Conservation (phyloP, 2,113 vertebrate species). For the Carassius carassius region DNA sequence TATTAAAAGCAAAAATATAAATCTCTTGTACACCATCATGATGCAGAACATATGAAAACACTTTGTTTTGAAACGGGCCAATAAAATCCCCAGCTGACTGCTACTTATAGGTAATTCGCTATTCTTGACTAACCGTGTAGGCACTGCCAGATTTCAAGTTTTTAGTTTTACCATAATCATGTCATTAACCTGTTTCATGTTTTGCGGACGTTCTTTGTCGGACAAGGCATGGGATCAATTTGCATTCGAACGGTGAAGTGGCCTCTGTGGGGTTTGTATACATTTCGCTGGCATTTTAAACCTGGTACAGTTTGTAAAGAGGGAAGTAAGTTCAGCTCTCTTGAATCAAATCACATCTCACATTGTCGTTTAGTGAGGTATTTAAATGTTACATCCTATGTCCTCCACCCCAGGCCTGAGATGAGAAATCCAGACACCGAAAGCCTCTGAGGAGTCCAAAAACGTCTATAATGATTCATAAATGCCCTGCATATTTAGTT, state of each 20-base stretch:
- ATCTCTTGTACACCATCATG: neutral
- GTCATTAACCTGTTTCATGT: slow-evolving; percentile 20
- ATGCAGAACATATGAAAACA: slow-evolving; percentile 26
- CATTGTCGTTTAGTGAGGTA: slow-evolving; percentile 24
- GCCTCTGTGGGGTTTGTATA: slow-evolving; percentile 19
- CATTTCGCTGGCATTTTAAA: slow-evolving; percentile 28
- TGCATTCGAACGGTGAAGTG: slow-evolving; percentile 18
- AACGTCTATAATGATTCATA: slow-evolving; percentile 37
- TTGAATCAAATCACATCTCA: slow-evolving; percentile 15
- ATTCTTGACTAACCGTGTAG: slow-evolving; percentile 18
- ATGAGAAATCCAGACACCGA: slow-evolving; percentile 36
- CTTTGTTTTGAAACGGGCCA: slow-evolving; percentile 20
- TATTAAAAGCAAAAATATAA: neutral
- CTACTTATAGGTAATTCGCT: slow-evolving; percentile 22
- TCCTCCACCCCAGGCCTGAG: slow-evolving; percentile 32
- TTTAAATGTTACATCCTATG: slow-evolving; percentile 38
- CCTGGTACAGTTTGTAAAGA: slow-evolving; percentile 2
- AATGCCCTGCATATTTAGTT: slow-evolving; percentile 42
- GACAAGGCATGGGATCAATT: slow-evolving; percentile 10
- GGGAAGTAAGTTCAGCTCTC: neutral
- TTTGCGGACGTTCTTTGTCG: neutral
- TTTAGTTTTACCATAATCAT: slow-evolving; percentile 12
- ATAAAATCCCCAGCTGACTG: slow-evolving; percentile 23
- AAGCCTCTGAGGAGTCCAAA: slow-evolving; percentile 7
- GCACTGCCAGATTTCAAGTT: slow-evolving; percentile 23